phyloP scores from a whole-genome alignment of 1,140 invertebrate species.

The Hydropsyche tenuis region DNA sequence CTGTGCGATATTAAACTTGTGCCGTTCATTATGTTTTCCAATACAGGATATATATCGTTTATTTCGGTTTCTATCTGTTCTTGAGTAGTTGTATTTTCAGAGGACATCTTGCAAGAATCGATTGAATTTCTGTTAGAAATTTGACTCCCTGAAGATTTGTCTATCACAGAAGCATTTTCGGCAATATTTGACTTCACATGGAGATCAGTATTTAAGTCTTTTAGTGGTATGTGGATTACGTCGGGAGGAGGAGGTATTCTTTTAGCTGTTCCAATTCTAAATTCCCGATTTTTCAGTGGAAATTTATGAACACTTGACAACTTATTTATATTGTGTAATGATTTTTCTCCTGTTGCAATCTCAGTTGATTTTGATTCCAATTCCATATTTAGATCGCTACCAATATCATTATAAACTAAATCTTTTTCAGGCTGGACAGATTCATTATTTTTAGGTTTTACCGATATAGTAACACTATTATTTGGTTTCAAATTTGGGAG shows the following conservation, averaged over 20 bases:
- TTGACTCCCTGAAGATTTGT: not conserved
- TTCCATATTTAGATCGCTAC: not conserved
- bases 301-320: constrained; percentile 15
- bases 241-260: constrained; percentile 43
- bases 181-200: not conserved
- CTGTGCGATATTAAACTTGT: constrained; percentile 17
- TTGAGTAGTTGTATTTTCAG: not conserved
- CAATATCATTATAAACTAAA: constrained; percentile 3
- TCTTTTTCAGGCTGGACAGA: constrained; percentile 11
- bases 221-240: constrained; percentile 44
- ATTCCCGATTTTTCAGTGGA: constrained; percentile 34
- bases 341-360: not conserved
- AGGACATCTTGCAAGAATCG: not conserved
- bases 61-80: constrained; percentile 42
- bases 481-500: constrained; percentile 42
- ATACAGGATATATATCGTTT: constrained; percentile 39
- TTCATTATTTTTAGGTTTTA: constrained; percentile 31
- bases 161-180: not conserved
- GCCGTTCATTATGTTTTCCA: constrained; percentile 37
- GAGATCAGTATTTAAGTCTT: constrained; percentile 31
- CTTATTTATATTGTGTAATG: not conserved
- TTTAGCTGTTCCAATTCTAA: constrained; percentile 41
- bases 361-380: constrained; percentile 1
- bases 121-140: constrained; percentile 17
- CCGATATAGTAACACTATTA: constrained; percentile 24